These are phyloP conservation scores for Scaptomyza flava DNA, from an alignment of 2,888 invertebrate species.

Conservation along the genomic window DNA sequence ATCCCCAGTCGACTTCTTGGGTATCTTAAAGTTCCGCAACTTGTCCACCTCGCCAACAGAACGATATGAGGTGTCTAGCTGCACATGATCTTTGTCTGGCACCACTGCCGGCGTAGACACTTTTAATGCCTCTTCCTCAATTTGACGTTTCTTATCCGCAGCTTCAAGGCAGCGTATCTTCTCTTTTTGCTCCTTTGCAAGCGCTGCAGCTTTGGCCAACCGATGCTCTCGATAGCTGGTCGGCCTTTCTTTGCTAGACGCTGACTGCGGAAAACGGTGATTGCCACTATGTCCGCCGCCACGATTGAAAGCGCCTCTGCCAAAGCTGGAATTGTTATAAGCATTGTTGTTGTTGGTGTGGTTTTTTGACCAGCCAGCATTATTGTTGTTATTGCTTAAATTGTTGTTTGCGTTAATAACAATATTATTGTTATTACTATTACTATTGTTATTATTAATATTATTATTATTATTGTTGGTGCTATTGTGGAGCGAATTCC, in stretches of 20 bases:
- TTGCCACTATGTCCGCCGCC: background rate
- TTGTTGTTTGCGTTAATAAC: background rate
- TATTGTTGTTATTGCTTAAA: slow-evolving; percentile 5
- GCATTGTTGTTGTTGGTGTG: background rate
- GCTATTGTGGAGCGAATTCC: slow-evolving; percentile 8
- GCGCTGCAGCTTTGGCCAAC: slow-evolving; percentile 69
- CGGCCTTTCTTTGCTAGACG: slow-evolving; percentile 40
- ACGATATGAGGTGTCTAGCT: slow-evolving; percentile 81
- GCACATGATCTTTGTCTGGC: slow-evolving; percentile 15
- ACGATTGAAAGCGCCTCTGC: background rate
- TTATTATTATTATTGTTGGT: slow-evolving; percentile 1
- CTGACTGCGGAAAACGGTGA: background rate
- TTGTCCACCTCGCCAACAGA: slow-evolving; percentile 35
- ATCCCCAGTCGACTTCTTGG: slow-evolving; percentile 49
- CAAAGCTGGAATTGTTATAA: background rate
- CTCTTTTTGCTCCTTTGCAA: slow-evolving; percentile 19
- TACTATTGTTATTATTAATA: background rate
- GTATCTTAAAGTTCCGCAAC: slow-evolving; percentile 79
- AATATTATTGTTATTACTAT: background rate
- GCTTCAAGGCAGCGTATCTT: slow-evolving; percentile 29
- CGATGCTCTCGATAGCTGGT: slow-evolving; percentile 79
- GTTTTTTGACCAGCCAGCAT: slow-evolving; percentile 8
- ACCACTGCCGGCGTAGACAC: background rate
- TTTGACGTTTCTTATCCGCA: slow-evolving; percentile 31
- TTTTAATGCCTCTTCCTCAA: slow-evolving; percentile 3